Evolutionary conservation across 2,797 vertebrate genomes (phyloP).

Genomic region (Mormyrops boulengeri): DNA sequence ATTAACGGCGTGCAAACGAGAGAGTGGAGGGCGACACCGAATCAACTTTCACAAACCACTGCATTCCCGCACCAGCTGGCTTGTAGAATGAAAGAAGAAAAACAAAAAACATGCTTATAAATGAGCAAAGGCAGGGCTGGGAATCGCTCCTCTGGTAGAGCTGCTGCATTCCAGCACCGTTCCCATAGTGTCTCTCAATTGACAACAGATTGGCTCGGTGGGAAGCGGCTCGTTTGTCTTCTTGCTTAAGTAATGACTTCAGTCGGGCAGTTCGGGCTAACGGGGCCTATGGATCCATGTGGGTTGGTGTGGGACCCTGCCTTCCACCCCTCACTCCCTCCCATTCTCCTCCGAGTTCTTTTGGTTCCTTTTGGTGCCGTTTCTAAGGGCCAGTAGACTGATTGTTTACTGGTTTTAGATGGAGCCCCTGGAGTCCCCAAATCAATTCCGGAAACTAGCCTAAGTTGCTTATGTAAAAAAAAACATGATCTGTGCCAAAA

Average conservation of each 20-base stretch:
- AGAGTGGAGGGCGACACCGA: not conserved
- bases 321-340: not conserved
- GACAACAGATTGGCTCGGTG: conserved; percentile 66
- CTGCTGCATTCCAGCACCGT: conserved; percentile 55
- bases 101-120: not conserved
- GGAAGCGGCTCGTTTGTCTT: conserved; percentile 55
- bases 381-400: not conserved
- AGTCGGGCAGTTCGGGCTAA: conserved; percentile 41
- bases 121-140: not conserved
- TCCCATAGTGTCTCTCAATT: conserved; percentile 58
- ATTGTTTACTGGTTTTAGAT: not conserved
- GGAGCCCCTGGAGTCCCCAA: not conserved
- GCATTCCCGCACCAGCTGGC: not conserved
- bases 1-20: not conserved
- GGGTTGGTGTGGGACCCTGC: not conserved
- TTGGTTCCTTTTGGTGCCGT: conserved; percentile 32
- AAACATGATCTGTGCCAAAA: not conserved
- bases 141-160: not conserved
- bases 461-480: not conserved
- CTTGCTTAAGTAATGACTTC: conserved; percentile 53
- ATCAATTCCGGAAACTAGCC: not conserved
- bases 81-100: not conserved
- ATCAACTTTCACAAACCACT: not conserved
- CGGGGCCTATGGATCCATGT: conserved; percentile 36
- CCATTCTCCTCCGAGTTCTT: not conserved